phyloP scores from a whole-genome alignment of 2,888 invertebrate genomes.

The Dendrolimus pini region DNA sequence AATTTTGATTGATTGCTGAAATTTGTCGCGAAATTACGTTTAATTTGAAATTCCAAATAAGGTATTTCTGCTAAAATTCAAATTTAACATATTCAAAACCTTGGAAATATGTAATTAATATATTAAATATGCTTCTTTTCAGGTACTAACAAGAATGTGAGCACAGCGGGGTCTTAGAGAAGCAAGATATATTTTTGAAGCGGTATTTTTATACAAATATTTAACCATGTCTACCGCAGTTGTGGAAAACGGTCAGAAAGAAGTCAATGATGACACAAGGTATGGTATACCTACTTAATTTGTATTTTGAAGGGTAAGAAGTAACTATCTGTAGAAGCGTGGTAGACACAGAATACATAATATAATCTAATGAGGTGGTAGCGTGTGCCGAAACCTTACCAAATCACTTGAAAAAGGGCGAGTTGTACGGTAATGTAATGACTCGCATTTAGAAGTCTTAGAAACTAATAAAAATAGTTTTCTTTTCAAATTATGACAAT shows the following conservation, averaged over 20 bases:
- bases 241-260: slow-evolving; percentile 57
- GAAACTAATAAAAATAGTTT: no score
- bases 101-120: not conserved
- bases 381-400: not conserved
- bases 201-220: slow-evolving; percentile 10
- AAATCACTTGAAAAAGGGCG: no score
- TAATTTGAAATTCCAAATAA: not conserved
- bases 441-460: no score
- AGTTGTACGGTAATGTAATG: no score
- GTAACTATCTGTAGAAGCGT: no score
- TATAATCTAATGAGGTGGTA: not conserved
- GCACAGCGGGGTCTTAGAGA: slow-evolving; percentile 14
- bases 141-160: slow-evolving; percentile 49
- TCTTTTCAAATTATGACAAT: no score
- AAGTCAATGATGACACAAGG: slow-evolving; percentile 53
- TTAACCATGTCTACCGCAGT: slow-evolving; percentile 51
- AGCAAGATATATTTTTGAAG: slow-evolving; percentile 12
- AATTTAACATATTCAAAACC: not conserved
- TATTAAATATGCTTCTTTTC: slow-evolving; percentile 21
- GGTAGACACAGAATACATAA: no score
- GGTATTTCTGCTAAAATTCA: slow-evolving; percentile 1
- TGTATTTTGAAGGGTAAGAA: no score
- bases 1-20: not conserved
- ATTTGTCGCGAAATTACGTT: not conserved
- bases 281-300: slow-evolving; percentile 23